These are phyloP conservation scores for Lepidostoma basale DNA, from an alignment of 1,140 invertebrate genomes.

Conservation along the genomic window DNA sequence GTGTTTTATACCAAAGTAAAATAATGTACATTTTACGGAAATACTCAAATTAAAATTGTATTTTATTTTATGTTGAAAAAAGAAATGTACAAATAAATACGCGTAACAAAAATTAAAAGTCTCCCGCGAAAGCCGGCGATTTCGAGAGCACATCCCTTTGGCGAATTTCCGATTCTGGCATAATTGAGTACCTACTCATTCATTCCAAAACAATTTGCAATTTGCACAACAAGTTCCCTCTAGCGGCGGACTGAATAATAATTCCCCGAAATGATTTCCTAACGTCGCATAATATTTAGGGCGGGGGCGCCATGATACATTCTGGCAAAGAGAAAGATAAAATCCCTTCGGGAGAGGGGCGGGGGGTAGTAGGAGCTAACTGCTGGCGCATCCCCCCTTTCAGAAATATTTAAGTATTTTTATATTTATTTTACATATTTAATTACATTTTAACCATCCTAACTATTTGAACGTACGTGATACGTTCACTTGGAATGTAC, in stretches of 20 bases:
- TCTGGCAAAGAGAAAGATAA: conserved; percentile 1
- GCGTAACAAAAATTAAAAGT: too few relatives aligned
- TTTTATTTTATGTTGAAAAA: too few relatives aligned
- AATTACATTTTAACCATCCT: too few relatives aligned
- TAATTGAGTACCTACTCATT: conserved; percentile 13
- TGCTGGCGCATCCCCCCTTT: neutral
- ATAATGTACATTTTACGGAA: too few relatives aligned
- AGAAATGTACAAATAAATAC: too few relatives aligned
- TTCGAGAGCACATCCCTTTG: too few relatives aligned
- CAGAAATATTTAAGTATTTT: neutral
- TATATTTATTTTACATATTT: neutral
- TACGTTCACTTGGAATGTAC: too few relatives aligned
- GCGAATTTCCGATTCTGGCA: too few relatives aligned
- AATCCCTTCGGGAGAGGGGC: neutral
- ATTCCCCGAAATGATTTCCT: conserved; percentile 26
- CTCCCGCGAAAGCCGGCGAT: too few relatives aligned
- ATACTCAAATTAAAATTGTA: too few relatives aligned
- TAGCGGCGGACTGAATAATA: conserved; percentile 20
- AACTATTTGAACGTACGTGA: too few relatives aligned
- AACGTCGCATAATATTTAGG: conserved; percentile 30
- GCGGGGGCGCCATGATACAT: conserved; percentile 17
- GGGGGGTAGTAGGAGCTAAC: neutral
- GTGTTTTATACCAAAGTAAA: too few relatives aligned
- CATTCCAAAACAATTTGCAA: conserved; percentile 30
- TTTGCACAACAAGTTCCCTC: conserved; percentile 26